Conservation (phyloP, 2,113 vertebrate genomes). For the Ciconia stormi region DNA sequence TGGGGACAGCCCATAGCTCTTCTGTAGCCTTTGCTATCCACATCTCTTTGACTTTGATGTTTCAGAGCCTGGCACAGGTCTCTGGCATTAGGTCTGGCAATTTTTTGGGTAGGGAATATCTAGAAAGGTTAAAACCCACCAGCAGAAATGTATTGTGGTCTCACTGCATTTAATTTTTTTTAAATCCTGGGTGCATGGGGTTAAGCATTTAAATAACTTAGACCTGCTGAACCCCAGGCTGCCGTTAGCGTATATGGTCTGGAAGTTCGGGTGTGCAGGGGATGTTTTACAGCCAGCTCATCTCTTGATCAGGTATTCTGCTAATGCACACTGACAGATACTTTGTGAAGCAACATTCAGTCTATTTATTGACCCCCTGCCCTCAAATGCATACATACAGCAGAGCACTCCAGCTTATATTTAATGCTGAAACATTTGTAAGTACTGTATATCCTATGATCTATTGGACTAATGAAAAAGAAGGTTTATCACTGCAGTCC, state of each 20-base stretch:
- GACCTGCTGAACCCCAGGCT: neutral
- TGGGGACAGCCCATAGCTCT: neutral
- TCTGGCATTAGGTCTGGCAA: neutral
- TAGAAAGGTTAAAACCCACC: neutral
- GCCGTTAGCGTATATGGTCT: rapidly evolving
- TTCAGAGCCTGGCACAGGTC: neutral
- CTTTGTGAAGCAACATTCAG: constrained; percentile 41
- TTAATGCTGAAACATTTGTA: constrained; percentile 67
- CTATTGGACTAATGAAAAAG: constrained; percentile 77
- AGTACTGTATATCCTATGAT: constrained; percentile 74
- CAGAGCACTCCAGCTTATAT: constrained; percentile 37
- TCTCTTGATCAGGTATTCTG: constrained; percentile 59
- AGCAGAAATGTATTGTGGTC: neutral
- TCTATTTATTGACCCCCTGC: constrained; percentile 66
- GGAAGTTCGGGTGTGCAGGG: neutral
- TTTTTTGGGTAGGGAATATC: neutral
- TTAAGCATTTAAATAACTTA: neutral
- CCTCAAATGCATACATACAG: constrained; percentile 48
- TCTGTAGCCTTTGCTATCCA: neutral
- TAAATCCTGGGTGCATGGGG: neutral
- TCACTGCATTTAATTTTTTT: neutral
- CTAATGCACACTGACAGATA: constrained; percentile 56
- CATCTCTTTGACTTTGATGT: neutral
- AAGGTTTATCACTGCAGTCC: constrained; percentile 68
- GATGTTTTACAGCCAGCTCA: constrained; percentile 25